These are phyloP conservation scores for Spilosoma lubricipeda DNA, from an alignment of 2,888 invertebrate genomes.

Conservation along the genomic window DNA sequence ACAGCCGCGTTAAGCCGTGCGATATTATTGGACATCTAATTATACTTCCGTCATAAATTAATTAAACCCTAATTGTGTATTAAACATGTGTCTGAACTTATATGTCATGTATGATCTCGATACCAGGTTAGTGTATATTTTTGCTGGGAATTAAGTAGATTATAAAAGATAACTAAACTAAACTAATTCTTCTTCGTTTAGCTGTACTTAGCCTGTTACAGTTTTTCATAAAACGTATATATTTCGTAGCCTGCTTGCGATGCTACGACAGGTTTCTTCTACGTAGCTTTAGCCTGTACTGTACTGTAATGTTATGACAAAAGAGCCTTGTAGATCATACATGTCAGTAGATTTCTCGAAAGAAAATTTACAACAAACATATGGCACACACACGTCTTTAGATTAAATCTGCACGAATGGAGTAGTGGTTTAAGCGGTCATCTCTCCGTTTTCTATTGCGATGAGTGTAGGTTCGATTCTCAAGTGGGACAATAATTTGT, in stretches of 20 bases:
- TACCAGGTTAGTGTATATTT: constrained; percentile 19
- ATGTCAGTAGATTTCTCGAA: too few relatives aligned
- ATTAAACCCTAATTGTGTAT: constrained; percentile 77
- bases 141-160: not conserved
- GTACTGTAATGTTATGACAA: too few relatives aligned
- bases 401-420: too few relatives aligned
- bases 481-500: too few relatives aligned
- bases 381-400: too few relatives aligned
- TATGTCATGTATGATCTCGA: constrained; percentile 42
- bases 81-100: constrained; percentile 60
- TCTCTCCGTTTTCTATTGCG: too few relatives aligned
- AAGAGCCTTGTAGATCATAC: too few relatives aligned
- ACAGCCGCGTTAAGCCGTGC: constrained; percentile 61
- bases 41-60: constrained; percentile 76
- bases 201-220: not conserved
- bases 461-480: too few relatives aligned
- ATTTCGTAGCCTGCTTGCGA: not conserved
- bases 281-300: too few relatives aligned
- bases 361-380: too few relatives aligned
- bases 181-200: not conserved
- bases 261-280: too few relatives aligned
- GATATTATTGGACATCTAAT: constrained; percentile 73
- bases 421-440: too few relatives aligned
- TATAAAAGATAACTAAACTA: not conserved
- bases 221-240: not conserved